Evolutionary conservation across 2,797 vertebrate species (phyloP), one percentile per base, ranked within the genome.

Genomic region (Phyllotis vaccarum): DNA sequence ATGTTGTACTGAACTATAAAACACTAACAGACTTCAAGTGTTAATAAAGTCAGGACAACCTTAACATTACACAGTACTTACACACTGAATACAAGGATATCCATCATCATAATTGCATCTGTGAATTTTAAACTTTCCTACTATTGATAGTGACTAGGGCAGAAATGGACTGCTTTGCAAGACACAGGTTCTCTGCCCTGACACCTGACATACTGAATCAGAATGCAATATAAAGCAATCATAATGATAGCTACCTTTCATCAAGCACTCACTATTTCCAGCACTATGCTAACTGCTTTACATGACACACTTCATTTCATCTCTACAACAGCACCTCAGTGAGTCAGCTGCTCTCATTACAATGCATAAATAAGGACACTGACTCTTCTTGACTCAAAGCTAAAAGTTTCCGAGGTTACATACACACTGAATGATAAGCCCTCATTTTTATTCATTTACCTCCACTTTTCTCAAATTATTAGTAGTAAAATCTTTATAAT

Each of bases 391-490:
- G 46, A 95, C 72, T 94, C 46, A 76, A 89, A 31, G 22, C 92
- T 56, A 90, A 92, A 37, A 86, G 76, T 89, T 46, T 13, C 62
- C 40, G 78, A 37, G 31, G 27, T 85, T 78, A 19, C 27, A n/a
- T 74, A 34, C 22, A 58, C 9, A 88, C 19, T 76, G 78, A 91
- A 29, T 82, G 62, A 89, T 87, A 94, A 80, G 60, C 49, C 56
- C 14, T 70, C 79, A 70, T 82, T 96, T 95, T 80, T 72, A 95
- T 85, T 94, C 5, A 49, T 62, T 43, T 34, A 56, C 81, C 54
- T 97, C n/a, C 86, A 52, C 68, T 75, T 86, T 90, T 75, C 52
- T 21, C 6, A 82, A 43, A 74, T 83, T 68, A 89, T 93, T 80
- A 90, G 3, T n/a, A 78, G 60, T 86, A 89, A 81, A 79, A 49